Base-by-base conservation (phyloP, 2,888 invertebrate genomes). In the Linnaemya vulpina region DNA sequence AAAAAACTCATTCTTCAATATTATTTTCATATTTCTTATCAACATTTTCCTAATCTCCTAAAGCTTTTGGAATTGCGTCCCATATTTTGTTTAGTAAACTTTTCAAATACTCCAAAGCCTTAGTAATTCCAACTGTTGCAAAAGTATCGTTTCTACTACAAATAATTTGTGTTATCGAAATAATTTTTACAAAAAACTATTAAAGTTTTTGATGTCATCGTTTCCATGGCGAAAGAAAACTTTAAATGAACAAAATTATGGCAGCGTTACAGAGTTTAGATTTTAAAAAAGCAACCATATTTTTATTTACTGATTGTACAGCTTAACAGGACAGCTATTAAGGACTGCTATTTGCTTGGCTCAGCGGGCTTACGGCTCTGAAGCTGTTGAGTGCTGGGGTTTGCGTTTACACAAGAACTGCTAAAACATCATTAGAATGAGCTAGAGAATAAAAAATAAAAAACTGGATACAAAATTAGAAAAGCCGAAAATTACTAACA, bases 351-450 rank as follows among this genome's bases (percentile, higher is more conserved):
- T 20, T 25, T 11, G 22, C 20, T n/a, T 40, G 10, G 38, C 35
- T 17, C 53, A 53, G 38, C 20, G 35, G 43, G 55, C 55, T 55
- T 43, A 55, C n/a, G 30, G 22, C 11, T 71, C 38, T 13, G 30
- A 71, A 46, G 30, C 20, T 43, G 43, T 4, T 62, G 60, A 11
- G 11, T 62, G 17, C 9, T 43, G 8, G 0, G 11, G 17, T 20
- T 62, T 35, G 11, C 22, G 20, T 60, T 77, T 70, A 70, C 51
- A 51, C 77, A 7, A 40, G 17, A 70, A 20, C 53, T 40, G 60
- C 15, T 62, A 70, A 78, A 78, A 78, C 53, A 30, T 78, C 70
- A 78, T 78, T 78, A 78, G 68, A 77, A 76, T 40, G 2, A 62
- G n/a, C n/a, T n/a, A n/a, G n/a, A n/a, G n/a, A 63, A 25, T 38